Evolutionary conservation across 2,797 vertebrate species (phyloP), one percentile per base, ranked within the genome.

Genomic region (Myiothlypis coronata): DNA sequence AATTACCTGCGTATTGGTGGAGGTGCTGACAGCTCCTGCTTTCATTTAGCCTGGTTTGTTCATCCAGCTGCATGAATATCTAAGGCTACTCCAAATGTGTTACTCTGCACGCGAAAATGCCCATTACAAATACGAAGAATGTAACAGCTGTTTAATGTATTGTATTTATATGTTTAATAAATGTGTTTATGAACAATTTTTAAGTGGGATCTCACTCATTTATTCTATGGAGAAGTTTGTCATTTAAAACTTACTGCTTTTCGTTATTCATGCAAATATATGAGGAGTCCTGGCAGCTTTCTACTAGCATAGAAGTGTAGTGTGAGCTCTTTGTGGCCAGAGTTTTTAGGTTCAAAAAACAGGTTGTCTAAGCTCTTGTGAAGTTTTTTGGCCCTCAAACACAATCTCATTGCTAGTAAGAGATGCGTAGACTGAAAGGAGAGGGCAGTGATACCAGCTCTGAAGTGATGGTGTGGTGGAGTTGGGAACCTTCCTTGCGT

Each of bases 271-370:
- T 11, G 35, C 11, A 50, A 59, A 34, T 6, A 4, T 39, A 1
- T 39, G 30, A 57, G 14, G 14, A 7, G 2, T 82, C 9, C 14
- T 20, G 17, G 20, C n/a, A 22, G 15, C 63, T 83, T 89, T 34
- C 28, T 4, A 9, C 27, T 34, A 28, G 57, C 23, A 35, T 0
- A 0, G 0, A 82, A 64, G 11, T 57, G 63, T 41, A 0, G 0
- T 21, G 21, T 63, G 49, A 78, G 8, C 44, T 41, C 12, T 70
- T 47, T 39, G 8, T 75, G 69, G 37, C 13, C 22, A 5, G 21
- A n/a, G 13, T 14, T 72, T 85, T 50, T 47, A 55, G 20, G 7
- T 53, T 87, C 24, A 46, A 49, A 34, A 87, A 87, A 6, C 2
- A 41, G 9, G 5, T 23, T 50, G 52, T 23, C 17, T 63, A 22